These are phyloP conservation scores for Caenorhabditis angaria DNA, from an alignment of 2,888 invertebrate genomes.

Conservation along the genomic window DNA sequence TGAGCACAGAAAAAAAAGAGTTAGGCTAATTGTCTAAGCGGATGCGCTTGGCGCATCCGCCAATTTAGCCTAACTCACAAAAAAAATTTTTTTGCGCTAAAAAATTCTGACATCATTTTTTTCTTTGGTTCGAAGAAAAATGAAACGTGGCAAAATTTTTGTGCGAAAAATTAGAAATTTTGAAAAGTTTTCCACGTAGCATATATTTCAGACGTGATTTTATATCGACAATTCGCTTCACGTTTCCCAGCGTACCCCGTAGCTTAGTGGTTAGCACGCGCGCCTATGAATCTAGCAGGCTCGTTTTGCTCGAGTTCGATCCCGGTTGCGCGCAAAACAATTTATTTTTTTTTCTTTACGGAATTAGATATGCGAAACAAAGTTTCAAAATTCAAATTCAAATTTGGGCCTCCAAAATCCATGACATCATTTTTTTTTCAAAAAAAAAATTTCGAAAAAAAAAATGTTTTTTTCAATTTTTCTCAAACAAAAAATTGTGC, in stretches of 20 bases:
- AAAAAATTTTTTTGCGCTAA: neutral
- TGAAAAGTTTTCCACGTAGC: neutral
- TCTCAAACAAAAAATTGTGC: no score
- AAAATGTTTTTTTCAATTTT: no score
- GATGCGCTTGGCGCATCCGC: conserved; percentile 3
- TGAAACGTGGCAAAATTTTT: neutral
- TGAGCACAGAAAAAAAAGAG: neutral
- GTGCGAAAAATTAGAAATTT: neutral
- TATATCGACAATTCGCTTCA: no score
- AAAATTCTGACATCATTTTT: neutral
- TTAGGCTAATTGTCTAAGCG: neutral
- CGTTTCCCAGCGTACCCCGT: no score
- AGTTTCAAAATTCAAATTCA: neutral
- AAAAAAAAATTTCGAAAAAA: no score
- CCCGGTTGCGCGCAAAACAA: no score
- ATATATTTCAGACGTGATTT: no score
- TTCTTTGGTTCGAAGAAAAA: neutral
- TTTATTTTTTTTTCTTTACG: no score
- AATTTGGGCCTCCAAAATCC: neutral
- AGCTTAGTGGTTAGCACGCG: no score
- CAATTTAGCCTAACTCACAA: conserved; percentile 3
- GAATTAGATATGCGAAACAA: no score
- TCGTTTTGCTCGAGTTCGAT: no score
- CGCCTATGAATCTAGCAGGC: no score
- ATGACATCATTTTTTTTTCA: neutral